Evolutionary conservation across 2,113 vertebrate species (phyloP), one percentile per base, ranked within the genome.

Genomic region (Zootoca vivipara): DNA sequence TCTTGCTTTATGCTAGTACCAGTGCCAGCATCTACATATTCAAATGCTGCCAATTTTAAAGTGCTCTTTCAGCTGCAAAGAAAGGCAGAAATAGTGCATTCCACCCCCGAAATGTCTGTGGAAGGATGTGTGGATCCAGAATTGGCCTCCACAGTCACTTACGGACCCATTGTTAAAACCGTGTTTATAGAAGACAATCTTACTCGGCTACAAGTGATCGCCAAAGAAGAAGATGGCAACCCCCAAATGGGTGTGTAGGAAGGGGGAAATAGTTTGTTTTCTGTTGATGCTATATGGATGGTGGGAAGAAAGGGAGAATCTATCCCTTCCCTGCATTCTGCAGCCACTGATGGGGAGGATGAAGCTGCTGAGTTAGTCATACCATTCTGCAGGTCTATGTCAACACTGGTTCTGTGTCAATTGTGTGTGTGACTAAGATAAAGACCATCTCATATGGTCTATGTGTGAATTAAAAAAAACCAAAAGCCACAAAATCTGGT

Each of bases 1-100:
- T 89, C 90, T 91, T 93, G 35, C n/a, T 87, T 91, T 82, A 13
- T 13, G 38, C 22, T 75, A 28, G 26, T 85, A 84, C 88, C 86
- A 42, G 13, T 78, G 13, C 3, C 26, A 89, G 69, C 1, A 20
- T 24, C 56, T 15, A 7, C 30, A 1, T 16, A 52, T 26, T 89
- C 86, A 77, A n/a, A 81, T 42, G 0, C 0, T 40, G 3, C 7
- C 42, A 3, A 72, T 77, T 82, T 62, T 33, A 65, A 24, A 5
- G 0, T 18, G 33, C 7, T 75, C 58, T 91, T 90, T 42, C 72
- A 88, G 72, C 52, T 75, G 30, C 42, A 73, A 74, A 35, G 69
- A 84, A 67, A 87, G 88, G 35, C 38, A 52, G 24, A 65, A 88
- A 67, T 33, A 26, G 80, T 12, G 62, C 24, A 16, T 20, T 46